Evolutionary conservation across 2,113 vertebrate genomes (phyloP).

Genomic region (Euleptes europaea): DNA sequence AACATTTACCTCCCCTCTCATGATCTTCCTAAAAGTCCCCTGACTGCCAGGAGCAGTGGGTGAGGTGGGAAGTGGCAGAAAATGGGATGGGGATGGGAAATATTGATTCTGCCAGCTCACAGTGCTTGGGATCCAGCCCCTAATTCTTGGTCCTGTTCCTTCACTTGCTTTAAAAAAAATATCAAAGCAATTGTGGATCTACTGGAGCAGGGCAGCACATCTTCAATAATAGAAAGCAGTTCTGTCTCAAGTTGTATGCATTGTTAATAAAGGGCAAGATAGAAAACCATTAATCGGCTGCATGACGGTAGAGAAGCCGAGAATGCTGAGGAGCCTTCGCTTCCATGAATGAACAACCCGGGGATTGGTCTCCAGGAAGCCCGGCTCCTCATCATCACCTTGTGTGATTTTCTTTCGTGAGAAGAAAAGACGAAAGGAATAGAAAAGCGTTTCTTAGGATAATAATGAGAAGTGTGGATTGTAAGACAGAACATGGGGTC

Average conservation of each 20-base stretch:
- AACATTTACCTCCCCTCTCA: too few species aligned
- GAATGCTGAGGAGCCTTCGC: neutral
- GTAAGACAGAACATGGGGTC: constrained; percentile 41
- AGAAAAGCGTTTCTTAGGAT: constrained; percentile 42
- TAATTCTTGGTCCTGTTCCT: neutral
- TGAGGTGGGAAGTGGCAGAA: too few species aligned
- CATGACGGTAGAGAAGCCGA: constrained; percentile 2
- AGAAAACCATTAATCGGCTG: constrained; percentile 44
- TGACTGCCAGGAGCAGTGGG: too few species aligned
- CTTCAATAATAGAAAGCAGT: constrained; percentile 2
- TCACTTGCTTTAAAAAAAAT: neutral
- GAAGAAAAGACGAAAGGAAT: constrained; percentile 42
- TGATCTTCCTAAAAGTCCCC: too few species aligned
- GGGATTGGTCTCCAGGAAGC: constrained; percentile 35
- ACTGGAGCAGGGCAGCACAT: neutral
- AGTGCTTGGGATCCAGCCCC: too few species aligned
- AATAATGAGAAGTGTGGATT: constrained; percentile 50
- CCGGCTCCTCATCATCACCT: neutral
- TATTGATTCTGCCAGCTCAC: too few species aligned
- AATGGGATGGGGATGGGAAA: too few species aligned
- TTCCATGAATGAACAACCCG: neutral
- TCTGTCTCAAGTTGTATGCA: constrained; percentile 23
- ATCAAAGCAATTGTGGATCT: neutral
- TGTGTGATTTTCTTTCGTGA: constrained; percentile 42
- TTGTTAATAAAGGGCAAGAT: constrained; percentile 29